Percentiles rank a stretch among this genome's conserved stretches.
phyloP scores from a whole-genome alignment of 2,888 invertebrate species.

The Cheilosia vernalis region DNA sequence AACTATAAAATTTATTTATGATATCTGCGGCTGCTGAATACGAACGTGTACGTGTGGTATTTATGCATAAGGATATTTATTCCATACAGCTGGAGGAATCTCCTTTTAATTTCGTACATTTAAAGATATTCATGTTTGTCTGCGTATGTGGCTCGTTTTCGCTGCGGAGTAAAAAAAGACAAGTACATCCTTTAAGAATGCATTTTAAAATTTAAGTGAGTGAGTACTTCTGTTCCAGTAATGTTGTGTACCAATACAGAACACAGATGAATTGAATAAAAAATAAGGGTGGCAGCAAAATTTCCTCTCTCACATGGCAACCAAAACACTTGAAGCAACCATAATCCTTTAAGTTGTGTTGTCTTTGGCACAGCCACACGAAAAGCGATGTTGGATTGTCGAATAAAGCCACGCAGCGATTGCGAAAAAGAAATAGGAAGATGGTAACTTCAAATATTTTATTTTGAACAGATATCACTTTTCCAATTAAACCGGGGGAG shows the following conservation, averaged over 20 bases:
- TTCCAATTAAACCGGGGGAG: too few relatives aligned
- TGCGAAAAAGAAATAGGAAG: neutral
- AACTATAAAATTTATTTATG: slow-evolving; percentile 75
- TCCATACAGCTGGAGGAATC: slow-evolving; percentile 11
- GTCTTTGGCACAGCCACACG: slow-evolving; percentile 3
- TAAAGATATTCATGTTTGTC: slow-evolving; percentile 32
- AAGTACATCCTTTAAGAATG: neutral
- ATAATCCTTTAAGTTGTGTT: slow-evolving; percentile 22
- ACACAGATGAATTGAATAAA: neutral
- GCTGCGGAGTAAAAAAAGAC: neutral
- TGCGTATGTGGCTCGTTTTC: slow-evolving; percentile 34
- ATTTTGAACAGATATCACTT: too few relatives aligned
- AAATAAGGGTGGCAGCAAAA: neutral
- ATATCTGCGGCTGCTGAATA: slow-evolving; percentile 69
- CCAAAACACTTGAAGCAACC: slow-evolving; percentile 15
- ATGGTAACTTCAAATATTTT: too few relatives aligned
- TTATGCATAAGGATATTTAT: slow-evolving; percentile 31
- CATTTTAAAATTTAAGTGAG: slow-evolving; percentile 15
- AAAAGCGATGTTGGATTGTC: slow-evolving; percentile 15
- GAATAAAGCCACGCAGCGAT: slow-evolving; percentile 6
- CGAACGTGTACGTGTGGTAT: slow-evolving; percentile 57
- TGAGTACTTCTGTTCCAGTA: neutral
- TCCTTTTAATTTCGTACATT: slow-evolving; percentile 55
- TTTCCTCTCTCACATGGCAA: slow-evolving; percentile 7
- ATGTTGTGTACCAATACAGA: neutral